Percentiles rank a stretch among this genome's conserved stretches.
These are phyloP conservation scores for Asobara japonica DNA, from an alignment of 1,140 invertebrate species.

Conservation along the genomic window DNA sequence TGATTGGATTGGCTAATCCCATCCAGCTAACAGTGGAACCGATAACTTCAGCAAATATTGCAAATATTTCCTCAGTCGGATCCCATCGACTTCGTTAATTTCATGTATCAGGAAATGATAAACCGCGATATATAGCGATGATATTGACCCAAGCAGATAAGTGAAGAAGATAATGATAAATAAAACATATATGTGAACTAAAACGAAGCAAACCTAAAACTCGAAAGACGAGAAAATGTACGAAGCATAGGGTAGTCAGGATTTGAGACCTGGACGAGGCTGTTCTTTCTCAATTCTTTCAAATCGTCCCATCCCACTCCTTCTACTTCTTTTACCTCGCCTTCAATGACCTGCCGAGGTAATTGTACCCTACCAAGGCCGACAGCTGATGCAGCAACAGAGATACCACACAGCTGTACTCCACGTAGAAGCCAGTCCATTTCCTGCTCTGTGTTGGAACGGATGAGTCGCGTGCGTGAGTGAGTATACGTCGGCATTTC, in stretches of 20 bases:
- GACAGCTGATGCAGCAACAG: constrained; percentile 65
- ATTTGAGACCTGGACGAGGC: constrained; percentile 11
- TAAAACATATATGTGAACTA: neutral
- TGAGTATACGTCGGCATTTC: constrained; percentile 1
- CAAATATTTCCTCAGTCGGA: neutral
- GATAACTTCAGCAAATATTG: neutral
- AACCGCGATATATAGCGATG: neutral
- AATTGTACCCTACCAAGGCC: constrained; percentile 67
- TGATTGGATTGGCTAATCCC: neutral
- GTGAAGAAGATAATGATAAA: neutral
- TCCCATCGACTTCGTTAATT: neutral
- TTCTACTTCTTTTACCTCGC: constrained; percentile 38
- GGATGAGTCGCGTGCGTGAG: constrained; percentile 22
- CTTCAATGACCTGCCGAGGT: constrained; percentile 59
- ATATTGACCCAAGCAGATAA: constrained; percentile 3
- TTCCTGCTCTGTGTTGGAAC: constrained; percentile 29
- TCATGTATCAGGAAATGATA: constrained; percentile 8
- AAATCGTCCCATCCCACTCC: constrained; percentile 17
- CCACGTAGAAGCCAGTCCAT: constrained; percentile 24
- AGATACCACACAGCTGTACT: constrained; percentile 53
- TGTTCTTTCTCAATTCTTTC: constrained; percentile 21
- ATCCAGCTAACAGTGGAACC: neutral
- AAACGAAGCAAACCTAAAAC: neutral
- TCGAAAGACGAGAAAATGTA: constrained; percentile 6
- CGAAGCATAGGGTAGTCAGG: neutral